Evolutionary conservation across 2,797 vertebrate genomes (phyloP).

Genomic region (Xenopus petersii): DNA sequence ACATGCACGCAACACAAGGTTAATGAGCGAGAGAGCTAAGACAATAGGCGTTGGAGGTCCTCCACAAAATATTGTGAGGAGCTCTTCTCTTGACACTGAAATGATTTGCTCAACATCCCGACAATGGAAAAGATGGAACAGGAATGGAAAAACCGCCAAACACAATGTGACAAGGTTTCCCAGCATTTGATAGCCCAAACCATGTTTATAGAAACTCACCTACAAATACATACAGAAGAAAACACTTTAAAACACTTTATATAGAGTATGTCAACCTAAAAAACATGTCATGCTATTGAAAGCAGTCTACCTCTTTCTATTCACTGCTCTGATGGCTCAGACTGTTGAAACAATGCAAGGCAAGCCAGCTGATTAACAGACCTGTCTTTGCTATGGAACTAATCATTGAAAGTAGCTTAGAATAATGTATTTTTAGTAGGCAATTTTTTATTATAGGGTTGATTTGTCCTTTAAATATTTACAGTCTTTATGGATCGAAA

Average conservation of each 20-base stretch:
- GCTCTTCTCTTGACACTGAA: slow-evolving; percentile 68
- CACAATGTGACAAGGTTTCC: slow-evolving; percentile 79
- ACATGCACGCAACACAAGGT: slow-evolving; percentile 82
- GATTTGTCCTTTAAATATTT: too few species aligned
- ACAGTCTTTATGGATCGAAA: too few species aligned
- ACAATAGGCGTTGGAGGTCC: slow-evolving; percentile 59
- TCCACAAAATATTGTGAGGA: slow-evolving; percentile 74
- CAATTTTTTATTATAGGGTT: too few species aligned
- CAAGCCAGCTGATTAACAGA: too few species aligned
- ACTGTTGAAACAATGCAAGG: too few species aligned
- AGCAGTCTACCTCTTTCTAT: too few species aligned
- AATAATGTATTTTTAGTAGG: too few species aligned
- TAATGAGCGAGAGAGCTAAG: slow-evolving; percentile 75
- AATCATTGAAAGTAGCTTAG: too few species aligned
- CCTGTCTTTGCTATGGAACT: too few species aligned
- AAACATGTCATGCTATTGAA: too few species aligned
- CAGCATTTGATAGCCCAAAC: slow-evolving; percentile 86
- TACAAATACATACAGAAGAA: slow-evolving; percentile 52
- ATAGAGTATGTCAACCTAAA: background rate
- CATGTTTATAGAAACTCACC: slow-evolving; percentile 91
- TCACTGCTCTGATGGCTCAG: too few species aligned
- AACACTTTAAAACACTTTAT: background rate
- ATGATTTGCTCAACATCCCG: slow-evolving; percentile 74
- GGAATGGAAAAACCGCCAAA: slow-evolving; percentile 82
- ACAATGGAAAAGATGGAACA: slow-evolving; percentile 76